These are phyloP conservation scores for Hydraecia micacea DNA, from an alignment of 2,888 invertebrate species.

Conservation along the genomic window DNA sequence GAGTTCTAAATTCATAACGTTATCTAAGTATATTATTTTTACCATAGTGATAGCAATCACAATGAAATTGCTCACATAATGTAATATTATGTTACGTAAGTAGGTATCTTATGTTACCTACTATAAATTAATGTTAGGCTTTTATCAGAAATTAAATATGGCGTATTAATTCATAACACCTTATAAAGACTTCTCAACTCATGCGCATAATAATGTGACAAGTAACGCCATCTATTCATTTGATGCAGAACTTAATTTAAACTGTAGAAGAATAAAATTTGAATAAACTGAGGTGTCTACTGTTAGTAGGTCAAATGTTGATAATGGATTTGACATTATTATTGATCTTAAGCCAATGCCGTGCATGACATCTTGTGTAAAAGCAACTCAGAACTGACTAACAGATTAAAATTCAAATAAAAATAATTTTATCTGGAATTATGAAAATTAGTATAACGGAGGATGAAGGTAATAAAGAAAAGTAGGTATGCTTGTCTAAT, in stretches of 20 bases:
- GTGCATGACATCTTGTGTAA: not conserved
- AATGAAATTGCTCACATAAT: not conserved
- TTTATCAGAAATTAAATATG: conserved; percentile 15
- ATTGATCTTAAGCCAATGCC: not conserved
- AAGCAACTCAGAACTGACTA: not conserved
- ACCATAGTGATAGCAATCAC: not conserved
- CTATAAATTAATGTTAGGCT: not conserved
- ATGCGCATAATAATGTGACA: conserved; percentile 53
- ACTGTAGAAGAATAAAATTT: conserved; percentile 15
- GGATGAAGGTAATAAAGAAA: not conserved
- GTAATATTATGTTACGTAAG: not conserved
- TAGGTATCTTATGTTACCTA: not conserved
- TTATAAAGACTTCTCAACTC: conserved; percentile 44
- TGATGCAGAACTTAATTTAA: conserved; percentile 60
- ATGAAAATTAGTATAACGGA: not conserved
- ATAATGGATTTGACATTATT: not conserved
- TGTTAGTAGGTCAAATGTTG: not conserved
- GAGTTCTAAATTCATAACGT: not conserved
- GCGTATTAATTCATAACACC: conserved; percentile 25
- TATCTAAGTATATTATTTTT: conserved; percentile 16
- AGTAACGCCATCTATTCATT: conserved; percentile 68
- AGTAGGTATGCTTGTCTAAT: not conserved
- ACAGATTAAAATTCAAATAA: not conserved
- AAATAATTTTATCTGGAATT: not conserved
- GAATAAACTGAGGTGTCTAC: not conserved